A percentile compares a stretch with the other conserved stretches of the same genome.
Conservation (phyloP, 2,888 invertebrate genomes). For the Macaria notata region DNA sequence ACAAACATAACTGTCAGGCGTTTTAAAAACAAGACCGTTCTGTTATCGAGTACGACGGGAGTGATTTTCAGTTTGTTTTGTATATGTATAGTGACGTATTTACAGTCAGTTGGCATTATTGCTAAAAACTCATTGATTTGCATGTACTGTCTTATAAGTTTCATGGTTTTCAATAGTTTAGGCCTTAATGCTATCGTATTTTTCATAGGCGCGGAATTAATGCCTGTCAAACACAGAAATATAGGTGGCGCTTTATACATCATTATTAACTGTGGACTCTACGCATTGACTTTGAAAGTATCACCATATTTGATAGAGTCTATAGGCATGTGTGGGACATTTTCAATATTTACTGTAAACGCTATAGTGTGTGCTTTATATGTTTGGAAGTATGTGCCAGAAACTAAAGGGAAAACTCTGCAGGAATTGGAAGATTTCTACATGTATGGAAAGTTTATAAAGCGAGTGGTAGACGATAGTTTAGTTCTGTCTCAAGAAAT, state of each 20-base stretch:
- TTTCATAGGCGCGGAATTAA: conserved; percentile 26
- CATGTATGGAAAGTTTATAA: conserved; percentile 21
- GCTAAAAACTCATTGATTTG: conserved; percentile 23
- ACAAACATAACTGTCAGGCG: conserved; percentile 16
- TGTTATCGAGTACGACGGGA: conserved; percentile 20
- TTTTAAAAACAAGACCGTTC: conserved; percentile 26
- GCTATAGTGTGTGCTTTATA: conserved; percentile 22
- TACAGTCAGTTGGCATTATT: conserved; percentile 22
- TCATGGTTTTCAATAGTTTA: conserved; percentile 21
- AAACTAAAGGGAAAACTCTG: conserved; percentile 30
- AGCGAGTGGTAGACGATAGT: conserved; percentile 9
- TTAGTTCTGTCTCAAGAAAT: neutral
- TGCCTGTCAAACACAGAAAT: conserved; percentile 32
- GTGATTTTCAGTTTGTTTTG: conserved; percentile 19
- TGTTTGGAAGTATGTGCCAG: conserved; percentile 33
- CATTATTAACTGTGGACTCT: conserved; percentile 27
- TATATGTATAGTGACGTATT: conserved; percentile 16
- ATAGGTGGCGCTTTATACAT: conserved; percentile 29
- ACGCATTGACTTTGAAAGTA: conserved; percentile 25
- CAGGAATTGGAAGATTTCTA: conserved; percentile 33
- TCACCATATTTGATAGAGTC: conserved; percentile 30
- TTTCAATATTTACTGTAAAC: conserved; percentile 26
- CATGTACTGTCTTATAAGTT: conserved; percentile 27
- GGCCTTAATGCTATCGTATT: conserved; percentile 26
- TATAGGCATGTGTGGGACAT: conserved; percentile 27